Evolutionary conservation across 2,113 vertebrate species (phyloP), one percentile per base, ranked within the genome.

Genomic region (Corvus hawaiiensis): DNA sequence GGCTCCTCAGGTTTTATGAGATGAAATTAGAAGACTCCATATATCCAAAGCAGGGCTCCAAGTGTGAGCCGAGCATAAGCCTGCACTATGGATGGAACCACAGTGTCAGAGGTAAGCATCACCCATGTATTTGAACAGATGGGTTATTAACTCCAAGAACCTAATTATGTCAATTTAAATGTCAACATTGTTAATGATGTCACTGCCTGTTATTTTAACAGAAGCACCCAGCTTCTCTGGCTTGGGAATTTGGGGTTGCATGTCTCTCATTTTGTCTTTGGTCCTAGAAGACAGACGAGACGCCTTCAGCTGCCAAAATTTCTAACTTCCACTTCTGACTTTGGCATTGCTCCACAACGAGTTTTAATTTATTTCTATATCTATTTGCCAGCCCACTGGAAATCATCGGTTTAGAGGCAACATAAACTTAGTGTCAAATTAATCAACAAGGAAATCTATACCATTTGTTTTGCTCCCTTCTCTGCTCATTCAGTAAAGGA

Each of bases 121-220:
- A 14, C 59, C 82, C 79, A 15, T 54, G 27, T 85, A 85, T 55
- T 90, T 4, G 7, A 61, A 64, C 88, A 95, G 85, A 81, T 78
- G 90, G 72, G 48, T 88, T 94, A 94, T 93, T 96, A 96, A 80
- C 88, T 94, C 75, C 87, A 77, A 59, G 76, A 86, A 88, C 14
- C 8, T 84, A 88, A 96, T 96, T 88, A 84, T 84, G 73, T 84
- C 83, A 76, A 84, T 93, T 93, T 95, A 94, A 96, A 94, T 78
- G 64, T 88, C 93, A 93, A 84, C 85, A 43, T 74, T 77, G 55
- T 61, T 92, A 86, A 86, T 86, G 86, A 93, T 93, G 76, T 94
- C 87, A 86, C 56, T 93, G 76, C 41, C 54, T 55, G 15, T 78
- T 95, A 94, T 88, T 92, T 93, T 81, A 92, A 81, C 22, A 75